Evolutionary conservation across 1,140 invertebrate species (phyloP), one percentile per base, ranked within the genome.

Genomic region (Trichonephila inaurata): DNA sequence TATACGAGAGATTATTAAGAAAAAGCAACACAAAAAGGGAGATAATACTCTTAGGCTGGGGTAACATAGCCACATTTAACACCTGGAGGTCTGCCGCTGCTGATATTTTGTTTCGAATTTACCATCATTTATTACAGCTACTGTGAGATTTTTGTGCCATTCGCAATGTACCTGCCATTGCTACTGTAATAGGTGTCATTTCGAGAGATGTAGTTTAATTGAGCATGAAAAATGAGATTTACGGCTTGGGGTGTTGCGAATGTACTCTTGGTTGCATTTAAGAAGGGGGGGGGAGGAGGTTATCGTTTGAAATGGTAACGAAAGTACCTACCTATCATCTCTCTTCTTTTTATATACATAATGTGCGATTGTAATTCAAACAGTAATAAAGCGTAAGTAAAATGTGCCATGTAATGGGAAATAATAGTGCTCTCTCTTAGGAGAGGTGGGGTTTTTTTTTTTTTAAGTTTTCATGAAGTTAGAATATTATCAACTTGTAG

Each of bases 191-290:
- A 28, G 60, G 28, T 82, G 90, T 83, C 90, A 83, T 91, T 91
- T 66, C 81, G 44, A n/a, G 40, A 19, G 69, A 21, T 44, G 58
- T 8, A 18, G 28, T 64, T 66, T 91, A 91, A 91, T 91, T 91
- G 90, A 66, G 77, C 77, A 72, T 91, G 90, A 91, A 91, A 91
- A 91, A 91, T 91, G 90, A 81, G 44, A 24, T 91, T n/a, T 21
- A 61, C 60, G 21, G n/a, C 51, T 89, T 51, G 40, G 89, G 24
- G 66, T 44, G 69, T 21, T 83, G 72, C 33, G 33, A 40, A 77
- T 33, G 72, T 69, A 12, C 33, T 60, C 51, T 51, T 83, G 82
- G 58, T 83, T n/a, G 82, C 82, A n/a, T 44, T n/a, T 51, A 40
- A 40, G 33, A 40, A 40, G 8, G 16, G 44, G 12, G 82, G n/a